These are phyloP conservation scores for Hypocryptadius cinnamomeus DNA, from an alignment of 2,113 vertebrate species.

Conservation along the genomic window DNA sequence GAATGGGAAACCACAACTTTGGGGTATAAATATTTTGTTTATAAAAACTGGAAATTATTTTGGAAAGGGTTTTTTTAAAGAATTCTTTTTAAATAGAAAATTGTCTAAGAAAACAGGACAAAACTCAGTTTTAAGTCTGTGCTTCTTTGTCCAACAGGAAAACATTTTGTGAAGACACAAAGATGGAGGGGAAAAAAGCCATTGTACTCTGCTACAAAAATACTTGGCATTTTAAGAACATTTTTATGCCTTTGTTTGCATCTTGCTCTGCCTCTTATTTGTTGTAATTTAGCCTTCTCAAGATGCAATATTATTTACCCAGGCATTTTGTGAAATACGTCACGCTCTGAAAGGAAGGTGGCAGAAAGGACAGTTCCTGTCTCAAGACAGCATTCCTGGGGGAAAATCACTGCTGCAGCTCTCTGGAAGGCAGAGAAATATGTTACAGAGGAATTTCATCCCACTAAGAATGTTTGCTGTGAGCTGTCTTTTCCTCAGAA, in stretches of 20 bases:
- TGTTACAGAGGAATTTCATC: not conserved
- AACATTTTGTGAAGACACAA: not conserved
- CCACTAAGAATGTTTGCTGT: not conserved
- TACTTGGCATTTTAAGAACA: not conserved
- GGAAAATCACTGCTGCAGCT: not conserved
- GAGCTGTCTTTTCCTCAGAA: not conserved
- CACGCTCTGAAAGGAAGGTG: not conserved
- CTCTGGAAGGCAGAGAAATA: not conserved
- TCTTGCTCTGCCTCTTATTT: not conserved
- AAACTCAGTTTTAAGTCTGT: not conserved
- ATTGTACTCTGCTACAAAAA: not conserved
- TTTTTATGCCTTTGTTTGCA: not conserved
- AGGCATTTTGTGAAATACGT: slow-evolving; percentile 23
- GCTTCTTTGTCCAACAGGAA: not conserved
- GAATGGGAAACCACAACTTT: not conserved
- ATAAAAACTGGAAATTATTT: not conserved
- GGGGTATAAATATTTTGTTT: slow-evolving; percentile 5
- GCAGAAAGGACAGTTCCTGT: not conserved
- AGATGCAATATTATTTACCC: not conserved
- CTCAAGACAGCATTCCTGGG: not conserved
- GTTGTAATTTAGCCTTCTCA: not conserved
- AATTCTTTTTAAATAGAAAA: not conserved
- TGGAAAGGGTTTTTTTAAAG: not conserved
- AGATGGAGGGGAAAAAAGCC: not conserved
- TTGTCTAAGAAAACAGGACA: not conserved